These are phyloP conservation scores for Glossophaga mutica DNA, from an alignment of 2,797 vertebrate genomes.

Conservation along the genomic window DNA sequence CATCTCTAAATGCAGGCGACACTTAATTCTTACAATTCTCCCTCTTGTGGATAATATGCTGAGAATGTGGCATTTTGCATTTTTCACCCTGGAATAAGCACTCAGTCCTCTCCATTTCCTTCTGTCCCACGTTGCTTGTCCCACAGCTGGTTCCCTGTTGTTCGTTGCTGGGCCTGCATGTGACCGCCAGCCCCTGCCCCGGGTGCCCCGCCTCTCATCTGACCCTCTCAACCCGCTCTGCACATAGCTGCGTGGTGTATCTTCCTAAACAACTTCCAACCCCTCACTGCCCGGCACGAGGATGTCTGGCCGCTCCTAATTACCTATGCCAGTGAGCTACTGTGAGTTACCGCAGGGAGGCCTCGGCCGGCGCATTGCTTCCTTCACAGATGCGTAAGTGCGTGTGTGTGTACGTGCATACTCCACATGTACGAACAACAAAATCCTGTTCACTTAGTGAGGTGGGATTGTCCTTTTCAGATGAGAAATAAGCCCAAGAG, in stretches of 20 bases:
- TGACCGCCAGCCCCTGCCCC: background rate
- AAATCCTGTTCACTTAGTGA: background rate
- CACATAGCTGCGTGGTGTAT: background rate
- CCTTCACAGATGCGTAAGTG: background rate
- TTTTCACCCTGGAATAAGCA: background rate
- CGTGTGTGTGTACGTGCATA: no score
- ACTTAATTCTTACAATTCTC: background rate
- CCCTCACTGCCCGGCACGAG: background rate
- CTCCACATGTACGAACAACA: background rate
- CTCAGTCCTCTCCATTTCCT: background rate
- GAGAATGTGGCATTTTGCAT: background rate
- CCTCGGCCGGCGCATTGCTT: background rate
- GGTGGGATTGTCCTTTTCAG: background rate
- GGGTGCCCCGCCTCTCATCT: background rate
- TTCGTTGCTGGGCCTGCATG: background rate
- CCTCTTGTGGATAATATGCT: background rate
- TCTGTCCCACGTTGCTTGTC: background rate
- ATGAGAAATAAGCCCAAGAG: background rate
- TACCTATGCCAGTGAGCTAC: background rate
- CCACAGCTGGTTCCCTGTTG: background rate
- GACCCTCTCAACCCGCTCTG: background rate
- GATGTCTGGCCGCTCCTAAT: background rate
- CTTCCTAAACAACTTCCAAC: background rate
- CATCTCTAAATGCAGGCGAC: background rate
- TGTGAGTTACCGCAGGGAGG: background rate